Conservation (phyloP, 1,140 invertebrate genomes). For the Aporrectodea caliginosa region DNA sequence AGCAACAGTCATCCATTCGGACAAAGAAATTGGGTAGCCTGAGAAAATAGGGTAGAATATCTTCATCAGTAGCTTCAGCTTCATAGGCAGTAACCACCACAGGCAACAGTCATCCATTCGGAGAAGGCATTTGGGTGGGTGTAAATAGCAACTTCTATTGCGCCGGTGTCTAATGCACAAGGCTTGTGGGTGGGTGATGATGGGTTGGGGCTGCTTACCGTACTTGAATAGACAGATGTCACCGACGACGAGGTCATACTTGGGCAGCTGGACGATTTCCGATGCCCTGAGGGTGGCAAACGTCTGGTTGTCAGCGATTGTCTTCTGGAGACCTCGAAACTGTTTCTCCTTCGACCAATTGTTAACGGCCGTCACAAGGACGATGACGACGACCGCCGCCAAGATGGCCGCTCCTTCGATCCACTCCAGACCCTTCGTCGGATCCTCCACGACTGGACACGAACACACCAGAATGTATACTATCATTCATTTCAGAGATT, state of each 20-base stretch:
- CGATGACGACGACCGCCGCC: slow-evolving; percentile 92
- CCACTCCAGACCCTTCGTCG: slow-evolving; percentile 60
- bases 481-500: no score
- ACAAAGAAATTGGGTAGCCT: no score
- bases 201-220: slow-evolving; percentile 41
- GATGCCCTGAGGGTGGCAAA: slow-evolving; percentile 89
- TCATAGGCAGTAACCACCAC: no score
- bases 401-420: slow-evolving; percentile 93
- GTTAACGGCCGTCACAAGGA: slow-evolving; percentile 94
- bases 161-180: no score
- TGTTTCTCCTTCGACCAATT: slow-evolving; percentile 96
- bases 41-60: no score
- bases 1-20: no score
- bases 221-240: slow-evolving; percentile 79
- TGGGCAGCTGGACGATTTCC: slow-evolving; percentile 65
- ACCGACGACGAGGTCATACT: slow-evolving; percentile 70
- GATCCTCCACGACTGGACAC: background rate
- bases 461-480: no score
- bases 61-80: no score
- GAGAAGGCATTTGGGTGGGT: no score
- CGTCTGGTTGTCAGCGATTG: slow-evolving; percentile 95
- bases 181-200: no score
- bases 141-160: no score
- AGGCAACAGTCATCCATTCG: no score
- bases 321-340: slow-evolving; percentile 86